phyloP scores from a whole-genome alignment of 2,797 vertebrate genomes.

The Xiphophorus birchmanni region DNA sequence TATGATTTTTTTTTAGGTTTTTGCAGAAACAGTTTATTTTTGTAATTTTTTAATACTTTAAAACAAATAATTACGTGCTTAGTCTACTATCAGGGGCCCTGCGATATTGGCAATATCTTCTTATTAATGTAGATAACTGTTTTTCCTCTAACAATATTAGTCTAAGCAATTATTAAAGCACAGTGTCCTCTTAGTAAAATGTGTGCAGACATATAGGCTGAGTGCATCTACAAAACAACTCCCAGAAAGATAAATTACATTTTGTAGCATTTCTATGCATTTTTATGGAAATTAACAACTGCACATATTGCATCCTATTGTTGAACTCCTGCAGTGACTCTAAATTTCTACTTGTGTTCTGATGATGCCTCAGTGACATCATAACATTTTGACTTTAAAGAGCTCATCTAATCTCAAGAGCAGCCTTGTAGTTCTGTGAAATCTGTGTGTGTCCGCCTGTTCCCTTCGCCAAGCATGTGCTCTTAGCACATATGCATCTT shows the following conservation, averaged over 20 bases:
- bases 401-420: conserved; percentile 40
- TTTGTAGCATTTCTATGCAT: background rate
- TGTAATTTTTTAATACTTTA: background rate
- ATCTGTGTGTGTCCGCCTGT: background rate
- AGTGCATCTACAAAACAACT: conserved; percentile 2
- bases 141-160: conserved; percentile 5
- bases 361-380: conserved; percentile 22
- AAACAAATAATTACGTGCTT: background rate
- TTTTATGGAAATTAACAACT: background rate
- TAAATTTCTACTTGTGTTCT: conserved; percentile 11
- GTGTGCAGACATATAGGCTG: background rate
- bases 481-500: conserved; percentile 45
- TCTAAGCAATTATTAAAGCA: conserved; percentile 13
- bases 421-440: conserved; percentile 24
- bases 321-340: conserved; percentile 14
- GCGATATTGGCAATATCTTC: background rate
- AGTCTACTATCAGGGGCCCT: background rate
- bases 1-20: background rate
- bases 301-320: background rate
- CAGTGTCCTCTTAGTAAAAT: background rate
- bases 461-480: conserved; percentile 16
- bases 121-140: background rate
- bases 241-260: background rate
- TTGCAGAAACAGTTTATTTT: background rate
- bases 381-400: conserved; percentile 32